phyloP scores from a whole-genome alignment of 1,140 invertebrate genomes.

The Whitmania pigra region DNA sequence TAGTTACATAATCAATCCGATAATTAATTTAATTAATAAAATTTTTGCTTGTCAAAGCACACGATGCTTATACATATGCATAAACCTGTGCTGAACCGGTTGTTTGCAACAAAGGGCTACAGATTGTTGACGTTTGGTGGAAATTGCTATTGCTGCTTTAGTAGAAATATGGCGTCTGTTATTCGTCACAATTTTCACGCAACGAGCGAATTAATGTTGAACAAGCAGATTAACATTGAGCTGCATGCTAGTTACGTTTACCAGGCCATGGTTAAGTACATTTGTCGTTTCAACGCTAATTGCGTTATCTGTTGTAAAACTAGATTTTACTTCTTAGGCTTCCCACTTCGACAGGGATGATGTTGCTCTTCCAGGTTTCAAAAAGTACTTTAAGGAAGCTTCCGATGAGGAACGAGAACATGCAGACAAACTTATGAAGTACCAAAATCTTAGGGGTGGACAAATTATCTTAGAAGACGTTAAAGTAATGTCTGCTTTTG shows the following conservation, averaged over 20 bases:
- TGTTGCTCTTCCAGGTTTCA: slow-evolving; percentile 58
- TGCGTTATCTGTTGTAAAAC: background rate
- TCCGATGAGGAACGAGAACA: slow-evolving; percentile 65
- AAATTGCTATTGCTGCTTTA: no score
- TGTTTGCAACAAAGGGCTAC: no score
- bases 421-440: slow-evolving; percentile 59
- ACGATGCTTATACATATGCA: no score
- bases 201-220: slow-evolving; percentile 61
- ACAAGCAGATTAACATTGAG: slow-evolving; percentile 80
- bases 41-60: no score
- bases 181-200: slow-evolving; percentile 62
- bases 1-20: no score
- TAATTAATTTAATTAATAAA: no score
- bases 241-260: slow-evolving; percentile 70
- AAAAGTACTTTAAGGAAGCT: slow-evolving; percentile 57
- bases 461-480: slow-evolving; percentile 47
- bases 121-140: no score
- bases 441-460: slow-evolving; percentile 69
- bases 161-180: slow-evolving; percentile 24
- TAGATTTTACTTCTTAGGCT: slow-evolving; percentile 44
- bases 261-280: slow-evolving; percentile 20
- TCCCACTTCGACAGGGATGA: slow-evolving; percentile 67
- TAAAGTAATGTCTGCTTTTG: slow-evolving; percentile 31
- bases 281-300: background rate
- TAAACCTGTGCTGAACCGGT: no score